Percentiles rank a stretch among this genome's conserved stretches.
These are phyloP conservation scores for human (Homo sapiens) DNA, from an alignment of 2,113 vertebrate species.

Conservation along the genomic window DNA sequence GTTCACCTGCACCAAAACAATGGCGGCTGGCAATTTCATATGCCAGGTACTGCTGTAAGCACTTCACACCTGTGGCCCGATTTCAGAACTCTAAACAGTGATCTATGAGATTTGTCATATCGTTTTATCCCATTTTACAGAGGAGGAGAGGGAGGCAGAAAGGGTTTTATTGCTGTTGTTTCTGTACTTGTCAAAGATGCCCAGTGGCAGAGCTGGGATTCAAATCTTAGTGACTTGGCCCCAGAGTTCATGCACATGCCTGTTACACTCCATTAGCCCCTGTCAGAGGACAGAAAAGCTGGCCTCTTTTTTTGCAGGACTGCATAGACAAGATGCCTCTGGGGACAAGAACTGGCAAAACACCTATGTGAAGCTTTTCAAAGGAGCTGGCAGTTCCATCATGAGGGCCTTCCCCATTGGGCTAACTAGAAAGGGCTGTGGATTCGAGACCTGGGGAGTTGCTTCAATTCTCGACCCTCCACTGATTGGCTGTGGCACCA, in stretches of 20 bases:
- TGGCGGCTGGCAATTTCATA: fast-evolving
- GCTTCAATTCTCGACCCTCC: neutral
- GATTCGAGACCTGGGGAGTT: neutral
- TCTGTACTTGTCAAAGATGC: neutral
- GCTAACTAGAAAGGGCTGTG: neutral
- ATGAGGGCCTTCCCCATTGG: neutral
- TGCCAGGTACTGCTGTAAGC: neutral
- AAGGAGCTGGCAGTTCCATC: too few relatives aligned
- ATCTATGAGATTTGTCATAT: fast-evolving
- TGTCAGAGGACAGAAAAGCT: neutral
- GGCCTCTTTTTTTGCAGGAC: neutral
- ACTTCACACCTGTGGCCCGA: neutral
- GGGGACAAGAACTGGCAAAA: neutral
- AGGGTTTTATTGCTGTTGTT: neutral
- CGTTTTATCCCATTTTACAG: neutral
- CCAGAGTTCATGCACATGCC: neutral
- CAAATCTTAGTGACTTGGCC: neutral
- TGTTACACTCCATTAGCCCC: fast-evolving
- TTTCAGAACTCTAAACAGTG: neutral
- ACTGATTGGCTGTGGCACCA: fast-evolving
- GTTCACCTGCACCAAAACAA: fast-evolving
- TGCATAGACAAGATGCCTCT: neutral
- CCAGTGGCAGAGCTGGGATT: neutral
- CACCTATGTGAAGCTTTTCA: neutral
- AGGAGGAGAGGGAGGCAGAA: neutral